A percentile compares a stretch with the other conserved stretches of the same genome.
These are phyloP conservation scores for Rambutsinella grinnellia DNA, from an alignment of 2,888 invertebrate species.

Conservation along the genomic window DNA sequence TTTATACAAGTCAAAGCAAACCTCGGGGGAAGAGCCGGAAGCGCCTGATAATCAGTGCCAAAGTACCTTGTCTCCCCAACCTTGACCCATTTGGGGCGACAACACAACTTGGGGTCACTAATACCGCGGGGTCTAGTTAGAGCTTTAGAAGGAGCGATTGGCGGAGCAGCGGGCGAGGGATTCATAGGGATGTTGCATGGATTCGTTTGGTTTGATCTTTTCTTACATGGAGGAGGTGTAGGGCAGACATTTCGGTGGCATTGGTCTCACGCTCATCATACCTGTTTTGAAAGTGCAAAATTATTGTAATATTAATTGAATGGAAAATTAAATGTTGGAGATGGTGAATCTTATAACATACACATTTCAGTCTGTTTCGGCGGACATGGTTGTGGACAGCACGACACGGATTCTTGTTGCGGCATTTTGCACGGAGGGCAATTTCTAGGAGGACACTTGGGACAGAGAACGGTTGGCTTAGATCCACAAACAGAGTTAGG, in stretches of 20 bases:
- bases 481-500: slow-evolving; percentile 52
- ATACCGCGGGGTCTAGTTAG: too few species aligned
- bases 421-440: slow-evolving; percentile 52
- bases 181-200: too few species aligned
- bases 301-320: not conserved
- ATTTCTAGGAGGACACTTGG: slow-evolving; percentile 50
- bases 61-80: too few species aligned
- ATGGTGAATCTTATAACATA: too few species aligned
- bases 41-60: too few species aligned
- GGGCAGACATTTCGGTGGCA: slow-evolving; percentile 48
- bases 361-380: slow-evolving; percentile 50
- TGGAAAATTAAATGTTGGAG: not conserved
- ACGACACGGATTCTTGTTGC: slow-evolving; percentile 37
- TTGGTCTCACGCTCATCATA: slow-evolving; percentile 49
- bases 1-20: too few species aligned
- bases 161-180: too few species aligned
- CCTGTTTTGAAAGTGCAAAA: not conserved
- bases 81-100: too few species aligned
- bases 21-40: too few species aligned
- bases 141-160: too few species aligned
- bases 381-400: slow-evolving; percentile 57
- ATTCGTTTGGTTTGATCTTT: too few species aligned
- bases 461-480: slow-evolving; percentile 54
- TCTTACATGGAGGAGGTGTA: slow-evolving; percentile 35
- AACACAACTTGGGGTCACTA: too few species aligned